Percentiles rank a stretch among this genome's conserved stretches.
phyloP scores from a whole-genome alignment of 2,113 vertebrate genomes.

The Archilochus colubris region DNA sequence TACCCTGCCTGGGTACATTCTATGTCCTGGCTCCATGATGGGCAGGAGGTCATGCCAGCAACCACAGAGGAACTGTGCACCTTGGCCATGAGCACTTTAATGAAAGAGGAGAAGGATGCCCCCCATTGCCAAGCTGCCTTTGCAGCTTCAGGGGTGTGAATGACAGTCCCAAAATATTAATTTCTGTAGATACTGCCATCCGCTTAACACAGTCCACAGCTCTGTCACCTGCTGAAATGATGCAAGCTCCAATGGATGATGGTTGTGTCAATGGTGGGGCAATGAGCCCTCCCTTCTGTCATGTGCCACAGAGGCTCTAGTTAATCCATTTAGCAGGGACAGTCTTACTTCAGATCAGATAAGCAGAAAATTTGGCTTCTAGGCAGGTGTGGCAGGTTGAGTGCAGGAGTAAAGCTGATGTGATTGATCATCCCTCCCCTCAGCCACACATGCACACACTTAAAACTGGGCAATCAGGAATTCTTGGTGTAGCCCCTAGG shows the following conservation, averaged over 20 bases:
- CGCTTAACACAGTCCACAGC: background rate
- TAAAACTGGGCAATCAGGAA: background rate
- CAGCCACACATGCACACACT: background rate
- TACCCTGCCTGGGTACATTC: background rate
- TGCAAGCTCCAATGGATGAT: background rate
- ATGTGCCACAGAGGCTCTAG: rapidly evolving
- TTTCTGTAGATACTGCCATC: background rate
- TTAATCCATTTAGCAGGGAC: background rate
- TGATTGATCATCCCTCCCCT: background rate
- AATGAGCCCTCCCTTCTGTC: background rate
- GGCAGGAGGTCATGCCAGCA: background rate
- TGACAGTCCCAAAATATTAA: background rate
- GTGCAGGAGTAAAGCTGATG: background rate
- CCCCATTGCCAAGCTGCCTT: background rate
- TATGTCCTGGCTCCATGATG: rapidly evolving
- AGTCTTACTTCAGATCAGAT: background rate
- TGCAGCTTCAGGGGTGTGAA: background rate
- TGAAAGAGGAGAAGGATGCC: rapidly evolving
- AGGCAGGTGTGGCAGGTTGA: background rate
- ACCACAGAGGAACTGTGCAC: background rate
- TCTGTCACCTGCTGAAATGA: background rate
- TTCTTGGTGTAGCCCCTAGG: rapidly evolving
- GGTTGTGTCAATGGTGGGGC: background rate
- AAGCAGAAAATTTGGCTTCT: background rate
- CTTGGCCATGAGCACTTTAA: background rate